phyloP scores from a whole-genome alignment of 2,113 vertebrate genomes.

The Capra hircus region DNA sequence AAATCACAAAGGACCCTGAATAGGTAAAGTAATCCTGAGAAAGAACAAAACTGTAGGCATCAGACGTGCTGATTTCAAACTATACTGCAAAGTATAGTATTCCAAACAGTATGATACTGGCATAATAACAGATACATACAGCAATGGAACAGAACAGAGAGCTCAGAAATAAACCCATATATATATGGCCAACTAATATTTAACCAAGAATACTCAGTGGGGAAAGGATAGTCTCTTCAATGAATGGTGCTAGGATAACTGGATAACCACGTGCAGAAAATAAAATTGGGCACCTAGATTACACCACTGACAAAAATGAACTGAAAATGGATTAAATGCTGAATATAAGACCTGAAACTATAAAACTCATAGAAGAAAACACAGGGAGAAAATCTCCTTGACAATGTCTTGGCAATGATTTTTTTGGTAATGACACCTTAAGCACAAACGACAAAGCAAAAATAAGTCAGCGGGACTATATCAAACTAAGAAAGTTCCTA shows the following conservation, averaged over 20 bases:
- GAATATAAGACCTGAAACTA: neutral
- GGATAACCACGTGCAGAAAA: neutral
- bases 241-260: neutral
- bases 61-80: neutral
- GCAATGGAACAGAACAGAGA: neutral
- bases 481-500: neutral
- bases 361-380: neutral
- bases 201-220: neutral
- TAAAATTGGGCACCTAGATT: neutral
- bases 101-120: neutral
- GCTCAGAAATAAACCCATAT: neutral
- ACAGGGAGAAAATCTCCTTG: neutral
- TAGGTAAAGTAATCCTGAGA: neutral
- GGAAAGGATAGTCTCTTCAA: neutral
- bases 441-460: neutral
- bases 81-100: neutral
- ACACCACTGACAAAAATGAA: neutral
- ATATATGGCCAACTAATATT: neutral
- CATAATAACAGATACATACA: neutral
- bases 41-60: neutral
- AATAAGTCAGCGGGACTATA: neutral
- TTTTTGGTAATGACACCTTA: neutral
- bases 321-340: neutral
- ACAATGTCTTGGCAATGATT: neutral
- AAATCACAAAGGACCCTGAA: neutral